These are phyloP conservation scores for Papilio glaucus DNA, from an alignment of 1,140 invertebrate species.

Conservation along the genomic window DNA sequence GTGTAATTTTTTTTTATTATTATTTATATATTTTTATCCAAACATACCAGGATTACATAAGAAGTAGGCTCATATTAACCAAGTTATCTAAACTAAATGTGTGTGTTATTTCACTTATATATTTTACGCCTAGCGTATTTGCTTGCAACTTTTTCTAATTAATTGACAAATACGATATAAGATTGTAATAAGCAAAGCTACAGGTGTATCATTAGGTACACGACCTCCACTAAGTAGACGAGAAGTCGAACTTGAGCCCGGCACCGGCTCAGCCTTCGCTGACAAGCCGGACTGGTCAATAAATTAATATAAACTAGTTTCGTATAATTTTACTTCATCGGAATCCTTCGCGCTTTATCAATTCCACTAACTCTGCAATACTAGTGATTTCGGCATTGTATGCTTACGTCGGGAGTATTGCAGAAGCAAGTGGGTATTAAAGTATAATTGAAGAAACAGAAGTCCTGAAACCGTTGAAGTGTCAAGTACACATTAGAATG, in stretches of 20 bases:
- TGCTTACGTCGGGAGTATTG: too few relatives aligned
- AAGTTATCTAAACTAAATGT: not conserved
- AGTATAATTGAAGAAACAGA: too few relatives aligned
- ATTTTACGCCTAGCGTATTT: not conserved
- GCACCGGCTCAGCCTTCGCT: not conserved
- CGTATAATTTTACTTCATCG: conserved; percentile 25
- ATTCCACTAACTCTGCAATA: not conserved
- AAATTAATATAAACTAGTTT: conserved; percentile 28
- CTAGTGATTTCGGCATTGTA: too few relatives aligned
- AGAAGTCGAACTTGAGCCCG: conserved; percentile 34
- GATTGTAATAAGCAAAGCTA: not conserved
- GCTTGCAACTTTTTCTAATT: conserved; percentile 4
- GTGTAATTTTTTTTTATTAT: too few relatives aligned
- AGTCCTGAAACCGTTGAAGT: too few relatives aligned
- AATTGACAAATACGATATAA: not conserved
- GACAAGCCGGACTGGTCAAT: conserved; percentile 24
- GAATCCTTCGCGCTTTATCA: conserved; percentile 14
- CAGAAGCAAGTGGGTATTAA: too few relatives aligned
- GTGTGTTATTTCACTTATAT: not conserved
- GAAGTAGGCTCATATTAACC: not conserved
- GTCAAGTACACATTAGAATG: too few relatives aligned
- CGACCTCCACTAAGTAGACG: conserved; percentile 15
- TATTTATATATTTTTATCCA: too few relatives aligned
- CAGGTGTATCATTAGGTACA: conserved; percentile 1
- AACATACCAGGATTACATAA: too few relatives aligned